Evolutionary conservation across 2,113 vertebrate species (phyloP).

Genomic region (Cnemophilus loriae): DNA sequence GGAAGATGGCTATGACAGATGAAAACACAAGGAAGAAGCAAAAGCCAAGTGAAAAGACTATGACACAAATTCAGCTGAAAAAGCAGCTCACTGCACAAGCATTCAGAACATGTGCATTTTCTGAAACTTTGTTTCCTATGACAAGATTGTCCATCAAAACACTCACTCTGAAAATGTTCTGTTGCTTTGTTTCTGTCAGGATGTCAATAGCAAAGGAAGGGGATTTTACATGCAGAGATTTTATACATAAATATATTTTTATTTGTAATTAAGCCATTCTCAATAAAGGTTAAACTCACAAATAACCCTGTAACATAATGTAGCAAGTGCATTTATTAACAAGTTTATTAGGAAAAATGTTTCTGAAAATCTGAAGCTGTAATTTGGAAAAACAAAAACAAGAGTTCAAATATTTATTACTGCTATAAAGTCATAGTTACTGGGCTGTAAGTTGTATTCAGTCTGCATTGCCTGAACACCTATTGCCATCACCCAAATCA

Average conservation of each 20-base stretch:
- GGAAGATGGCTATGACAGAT: not conserved
- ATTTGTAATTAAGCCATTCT: constrained; percentile 74
- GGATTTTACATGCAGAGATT: constrained; percentile 73
- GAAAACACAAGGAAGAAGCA: not conserved
- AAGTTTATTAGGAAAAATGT: not conserved
- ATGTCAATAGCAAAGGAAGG: constrained; percentile 41
- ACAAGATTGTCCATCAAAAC: not conserved
- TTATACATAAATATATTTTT: constrained; percentile 76
- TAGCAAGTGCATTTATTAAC: constrained; percentile 17
- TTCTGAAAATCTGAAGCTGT: not conserved
- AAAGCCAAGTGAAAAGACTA: not conserved
- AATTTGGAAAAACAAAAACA: not conserved
- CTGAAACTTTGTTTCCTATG: not conserved
- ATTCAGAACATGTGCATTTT: not conserved
- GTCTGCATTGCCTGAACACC: not conserved
- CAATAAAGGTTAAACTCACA: constrained; percentile 66
- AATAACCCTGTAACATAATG: not conserved
- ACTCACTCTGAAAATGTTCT: not conserved
- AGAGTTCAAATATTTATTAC: not conserved
- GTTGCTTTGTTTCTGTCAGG: constrained; percentile 12
- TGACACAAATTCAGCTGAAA: not conserved
- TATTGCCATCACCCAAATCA: not conserved
- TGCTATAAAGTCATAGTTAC: not conserved
- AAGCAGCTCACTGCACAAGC: not conserved
- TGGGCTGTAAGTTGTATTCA: not conserved